These are phyloP conservation scores for Calyptommatus sinebrachiatus DNA, from an alignment of 2,113 vertebrate species.

Conservation along the genomic window DNA sequence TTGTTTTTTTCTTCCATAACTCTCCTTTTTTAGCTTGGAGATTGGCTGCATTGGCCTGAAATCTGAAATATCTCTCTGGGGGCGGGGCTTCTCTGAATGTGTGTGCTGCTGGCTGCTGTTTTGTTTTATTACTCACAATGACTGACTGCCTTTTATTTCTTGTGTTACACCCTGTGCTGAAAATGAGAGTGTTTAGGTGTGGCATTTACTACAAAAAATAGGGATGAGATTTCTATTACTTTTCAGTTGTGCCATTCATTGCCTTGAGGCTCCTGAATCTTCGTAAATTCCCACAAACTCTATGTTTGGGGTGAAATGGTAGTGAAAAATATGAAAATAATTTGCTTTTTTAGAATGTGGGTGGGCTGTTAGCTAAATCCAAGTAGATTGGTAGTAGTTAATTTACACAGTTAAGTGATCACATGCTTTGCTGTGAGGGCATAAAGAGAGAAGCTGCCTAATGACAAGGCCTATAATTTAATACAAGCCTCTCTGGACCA, in stretches of 20 bases:
- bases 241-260: neutral
- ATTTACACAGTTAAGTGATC: neutral
- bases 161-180: neutral
- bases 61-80: neutral
- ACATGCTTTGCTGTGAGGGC: neutral
- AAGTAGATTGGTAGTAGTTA: neutral
- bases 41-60: neutral
- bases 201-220: neutral
- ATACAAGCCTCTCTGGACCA: neutral
- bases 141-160: neutral
- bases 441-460: neutral
- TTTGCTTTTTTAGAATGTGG: neutral
- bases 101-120: neutral
- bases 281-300: neutral
- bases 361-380: neutral
- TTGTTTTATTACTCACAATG: conserved; percentile 11
- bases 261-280: neutral
- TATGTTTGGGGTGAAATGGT: neutral
- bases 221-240: neutral
- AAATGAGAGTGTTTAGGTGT: neutral
- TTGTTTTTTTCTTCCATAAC: neutral
- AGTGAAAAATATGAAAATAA: neutral
- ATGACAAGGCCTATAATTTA: neutral
- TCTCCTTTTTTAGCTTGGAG: conserved; percentile 5
- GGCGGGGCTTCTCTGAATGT: neutral